Base-by-base conservation (phyloP, 2,888 invertebrate species). In the Drosophila mulleri region DNA sequence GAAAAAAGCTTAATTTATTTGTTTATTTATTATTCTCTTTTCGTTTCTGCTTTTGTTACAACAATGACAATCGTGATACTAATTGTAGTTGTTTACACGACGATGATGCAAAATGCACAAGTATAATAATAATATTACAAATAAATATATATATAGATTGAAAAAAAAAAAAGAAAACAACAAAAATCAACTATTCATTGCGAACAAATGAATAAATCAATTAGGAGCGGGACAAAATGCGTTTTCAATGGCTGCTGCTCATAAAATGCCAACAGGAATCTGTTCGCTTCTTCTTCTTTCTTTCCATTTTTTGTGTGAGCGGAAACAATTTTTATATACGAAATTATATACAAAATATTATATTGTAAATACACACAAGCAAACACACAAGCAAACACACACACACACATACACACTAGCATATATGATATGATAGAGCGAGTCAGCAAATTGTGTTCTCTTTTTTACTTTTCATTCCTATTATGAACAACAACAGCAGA, bases 61-160 rank as follows among this genome's bases (percentile, higher is more conserved):
- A 85, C 91, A 91, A 92, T 87, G 92, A 92, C 92, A 92, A 92
- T 92, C 92, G 92, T 92, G 92, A 92, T 92, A 92, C 91, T 92
- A 92, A 92, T 91, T 92, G 91, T 92, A 92, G 91, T 88, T 90
- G 87, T 88, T 88, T 90, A 87, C 87, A 87, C 89, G 83, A 86
- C 86, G 82, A 86, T 81, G 80, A 86, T 88, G 86, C 88, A 74
- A 80, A 89, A 79, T 88, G 90, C 89, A 89, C 85, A 89, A 88
- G 80, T 78, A 85, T 85, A 83, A 85, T 85, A 85, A 82, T 83
- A 80, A 76, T 67, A 77, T 57, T 62, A 74, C 20, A 35, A 79
- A 80, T 85, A 80, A 67, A 73, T 47, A 54, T 11, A 54, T 26
- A 39, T 12, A 41, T 39, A 41, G 9, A 9, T 14, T 7, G 3